These are phyloP conservation scores for Osmoderma eremita DNA, from an alignment of 2,888 invertebrate species.

Conservation along the genomic window DNA sequence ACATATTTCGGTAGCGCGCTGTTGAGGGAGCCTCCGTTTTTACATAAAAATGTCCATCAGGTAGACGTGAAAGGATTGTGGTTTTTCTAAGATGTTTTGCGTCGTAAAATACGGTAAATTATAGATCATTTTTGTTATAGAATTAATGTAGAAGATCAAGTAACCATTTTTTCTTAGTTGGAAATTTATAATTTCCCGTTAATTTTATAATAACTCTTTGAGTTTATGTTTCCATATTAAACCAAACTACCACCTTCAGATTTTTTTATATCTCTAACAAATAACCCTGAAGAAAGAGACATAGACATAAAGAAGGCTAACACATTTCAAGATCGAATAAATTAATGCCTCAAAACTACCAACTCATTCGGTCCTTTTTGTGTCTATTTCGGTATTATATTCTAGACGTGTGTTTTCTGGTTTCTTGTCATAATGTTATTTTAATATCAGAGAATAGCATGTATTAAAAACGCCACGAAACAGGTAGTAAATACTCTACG, in stretches of 20 bases:
- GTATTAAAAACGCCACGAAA: conserved; percentile 13
- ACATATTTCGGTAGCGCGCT: conserved; percentile 32
- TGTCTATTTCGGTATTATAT: conserved; percentile 23
- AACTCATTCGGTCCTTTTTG: conserved; percentile 27
- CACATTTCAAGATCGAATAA: conserved; percentile 14
- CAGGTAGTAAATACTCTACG: conserved; percentile 33
- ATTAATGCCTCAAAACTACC: conserved; percentile 29
- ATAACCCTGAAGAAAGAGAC: neutral
- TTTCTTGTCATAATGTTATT: conserved; percentile 34
- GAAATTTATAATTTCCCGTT: too few relatives aligned
- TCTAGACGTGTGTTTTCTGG: conserved; percentile 27
- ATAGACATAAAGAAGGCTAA: too few relatives aligned
- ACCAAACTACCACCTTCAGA: too few relatives aligned
- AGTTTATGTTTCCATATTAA: too few relatives aligned
- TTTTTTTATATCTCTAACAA: too few relatives aligned
- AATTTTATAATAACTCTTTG: too few relatives aligned
- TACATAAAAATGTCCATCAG: conserved; percentile 27
- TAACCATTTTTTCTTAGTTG: too few relatives aligned
- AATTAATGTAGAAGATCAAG: too few relatives aligned
- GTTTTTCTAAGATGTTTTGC: too few relatives aligned
- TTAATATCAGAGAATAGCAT: conserved; percentile 28
- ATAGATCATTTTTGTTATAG: too few relatives aligned
- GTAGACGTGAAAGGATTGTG: conserved; percentile 26
- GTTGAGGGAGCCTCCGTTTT: conserved; percentile 2
- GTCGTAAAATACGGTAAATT: too few relatives aligned